Conservation (phyloP, 2,797 vertebrate species). For the Crocidura indochinensis region DNA sequence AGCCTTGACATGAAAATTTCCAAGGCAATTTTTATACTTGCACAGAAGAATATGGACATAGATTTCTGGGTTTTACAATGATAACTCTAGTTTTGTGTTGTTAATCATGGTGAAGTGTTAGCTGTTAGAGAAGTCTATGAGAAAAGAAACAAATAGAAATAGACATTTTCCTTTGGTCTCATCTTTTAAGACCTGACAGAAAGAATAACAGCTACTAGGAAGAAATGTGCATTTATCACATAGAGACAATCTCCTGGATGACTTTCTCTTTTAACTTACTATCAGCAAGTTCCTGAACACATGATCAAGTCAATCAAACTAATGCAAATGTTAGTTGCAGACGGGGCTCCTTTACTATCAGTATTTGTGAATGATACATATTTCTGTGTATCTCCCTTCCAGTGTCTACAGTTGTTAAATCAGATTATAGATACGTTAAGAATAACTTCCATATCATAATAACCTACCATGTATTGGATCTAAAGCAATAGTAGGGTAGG, state of each 20-base stretch:
- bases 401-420: background rate
- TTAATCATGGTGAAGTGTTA: conserved; percentile 14
- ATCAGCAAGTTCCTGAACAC: background rate
- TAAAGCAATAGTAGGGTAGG: too few species aligned
- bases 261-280: background rate
- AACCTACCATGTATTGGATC: background rate
- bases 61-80: conserved; percentile 33
- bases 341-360: background rate
- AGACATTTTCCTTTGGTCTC: background rate
- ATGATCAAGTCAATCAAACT: background rate
- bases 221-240: background rate
- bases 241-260: background rate
- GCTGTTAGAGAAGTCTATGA: background rate
- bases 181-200: background rate
- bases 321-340: background rate
- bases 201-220: background rate
- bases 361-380: background rate
- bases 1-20: background rate
- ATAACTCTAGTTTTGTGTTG: conserved; percentile 24
- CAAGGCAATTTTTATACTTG: conserved; percentile 38
- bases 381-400: too few species aligned
- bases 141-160: background rate
- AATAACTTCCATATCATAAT: background rate
- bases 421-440: background rate
- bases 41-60: background rate